Conservation (phyloP, 2,113 vertebrate species). For the Ranitomeya variabilis region DNA sequence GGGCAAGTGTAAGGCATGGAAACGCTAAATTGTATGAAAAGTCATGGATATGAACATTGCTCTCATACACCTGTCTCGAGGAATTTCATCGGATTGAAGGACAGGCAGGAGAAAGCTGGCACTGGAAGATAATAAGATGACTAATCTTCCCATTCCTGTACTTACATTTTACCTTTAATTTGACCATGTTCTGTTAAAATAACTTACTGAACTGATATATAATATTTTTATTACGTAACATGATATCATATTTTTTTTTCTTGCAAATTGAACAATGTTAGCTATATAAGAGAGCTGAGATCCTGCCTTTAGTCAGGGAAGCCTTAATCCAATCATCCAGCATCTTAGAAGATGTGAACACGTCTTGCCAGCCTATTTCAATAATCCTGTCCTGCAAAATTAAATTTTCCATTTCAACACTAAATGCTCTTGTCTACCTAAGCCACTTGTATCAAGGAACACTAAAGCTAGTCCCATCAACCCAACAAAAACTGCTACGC, state of each 20-base stretch:
- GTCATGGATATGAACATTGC: background rate
- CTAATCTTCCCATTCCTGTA: background rate
- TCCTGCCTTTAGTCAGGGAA: background rate
- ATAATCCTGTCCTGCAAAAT: background rate
- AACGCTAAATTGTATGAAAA: background rate
- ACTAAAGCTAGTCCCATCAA: background rate
- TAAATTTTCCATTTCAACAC: conserved; percentile 15
- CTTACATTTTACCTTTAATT: background rate
- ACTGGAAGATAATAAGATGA: background rate
- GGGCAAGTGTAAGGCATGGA: conserved; percentile 38
- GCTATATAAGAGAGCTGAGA: background rate
- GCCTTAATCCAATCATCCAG: background rate
- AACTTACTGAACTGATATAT: background rate
- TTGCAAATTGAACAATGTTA: background rate
- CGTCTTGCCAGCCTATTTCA: background rate
- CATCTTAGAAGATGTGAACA: background rate
- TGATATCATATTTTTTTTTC: background rate
- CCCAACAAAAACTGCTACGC: background rate
- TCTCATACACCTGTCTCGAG: background rate
- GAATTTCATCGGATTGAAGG: conserved; percentile 1
- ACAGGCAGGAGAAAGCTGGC: background rate
- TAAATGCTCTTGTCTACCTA: background rate
- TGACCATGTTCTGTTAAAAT: background rate
- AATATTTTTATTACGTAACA: background rate
- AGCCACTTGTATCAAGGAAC: conserved; percentile 1